Percentiles rank a stretch among this genome's conserved stretches.
phyloP scores from a whole-genome alignment of 2,888 invertebrate genomes.

The Lepidocyrtinus sp. region DNA sequence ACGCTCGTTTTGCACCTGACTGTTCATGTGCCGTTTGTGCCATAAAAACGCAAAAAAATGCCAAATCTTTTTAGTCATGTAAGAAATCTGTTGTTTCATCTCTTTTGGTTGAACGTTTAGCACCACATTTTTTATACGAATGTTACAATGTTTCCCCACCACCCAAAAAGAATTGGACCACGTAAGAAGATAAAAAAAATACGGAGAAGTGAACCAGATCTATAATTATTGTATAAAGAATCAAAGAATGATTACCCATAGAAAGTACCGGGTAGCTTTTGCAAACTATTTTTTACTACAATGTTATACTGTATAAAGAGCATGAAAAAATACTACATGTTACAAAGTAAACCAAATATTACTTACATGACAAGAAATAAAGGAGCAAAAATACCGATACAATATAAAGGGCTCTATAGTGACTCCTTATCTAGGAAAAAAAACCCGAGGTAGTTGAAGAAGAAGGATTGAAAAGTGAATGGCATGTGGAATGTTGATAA shows the following conservation, averaged over 20 bases:
- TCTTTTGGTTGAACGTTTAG: neutral
- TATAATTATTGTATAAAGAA: slow-evolving; percentile 41
- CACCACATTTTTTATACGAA: too few relatives aligned
- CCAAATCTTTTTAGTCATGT: neutral
- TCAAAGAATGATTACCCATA: slow-evolving; percentile 22
- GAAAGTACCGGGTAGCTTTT: neutral
- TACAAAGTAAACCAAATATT: neutral
- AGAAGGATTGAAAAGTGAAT: slow-evolving; percentile 55
- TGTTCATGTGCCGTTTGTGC: neutral
- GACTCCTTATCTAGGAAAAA: neutral
- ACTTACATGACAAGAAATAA: neutral
- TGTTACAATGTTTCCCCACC: slow-evolving; percentile 29
- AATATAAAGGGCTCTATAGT: neutral
- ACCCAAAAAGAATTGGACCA: slow-evolving; percentile 49
- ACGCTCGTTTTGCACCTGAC: neutral
- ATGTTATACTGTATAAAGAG: neutral
- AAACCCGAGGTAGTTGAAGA: neutral
- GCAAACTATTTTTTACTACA: neutral
- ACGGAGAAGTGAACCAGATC: slow-evolving; percentile 36
- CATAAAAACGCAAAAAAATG: neutral
- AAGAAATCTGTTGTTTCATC: neutral
- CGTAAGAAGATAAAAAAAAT: slow-evolving; percentile 25
- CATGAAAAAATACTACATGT: neutral
- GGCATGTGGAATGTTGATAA: slow-evolving; percentile 61
- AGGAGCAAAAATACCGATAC: neutral